Base-by-base conservation (phyloP, 1,140 invertebrate genomes). In the Listronotus bonariensis region DNA sequence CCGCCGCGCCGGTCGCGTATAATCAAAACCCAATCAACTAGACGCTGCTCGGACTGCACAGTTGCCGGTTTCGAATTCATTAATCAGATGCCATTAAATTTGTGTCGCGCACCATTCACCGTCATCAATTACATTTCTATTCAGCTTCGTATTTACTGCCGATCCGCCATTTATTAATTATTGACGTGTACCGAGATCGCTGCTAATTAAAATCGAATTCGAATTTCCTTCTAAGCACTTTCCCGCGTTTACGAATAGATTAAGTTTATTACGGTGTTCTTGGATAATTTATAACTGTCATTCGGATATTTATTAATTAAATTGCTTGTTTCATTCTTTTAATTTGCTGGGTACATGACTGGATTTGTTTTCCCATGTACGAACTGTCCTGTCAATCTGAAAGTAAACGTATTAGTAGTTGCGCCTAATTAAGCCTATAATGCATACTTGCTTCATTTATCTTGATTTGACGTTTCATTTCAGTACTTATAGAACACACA, bases 31-130 rank as follows among this genome's bases (percentile, higher is more conserved):
- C 54, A 65, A 65, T 65, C 53, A 65, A 51, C 36, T 48, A 38
- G 34, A 26, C 12, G 36, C 10, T n/a, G 40, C 45, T 51, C 31
- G 20, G 59, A 20, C 49, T 60, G 38, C 36, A 42, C 14, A 14
- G 11, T 32, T 46, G 32, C 17, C 46, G 20, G 46, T 49, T 49
- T 26, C 40, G 18, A 15, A 41, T 56, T 53, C 62, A 65, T 65
- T 65, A 65, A 65, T 65, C 62, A 65, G 46, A 57, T 57, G 62
- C 46, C 53, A 65, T 57, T 65, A 65, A 65, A 65, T 65, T 57
- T 53, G 61, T 51, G 61, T 63, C 61, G 42, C 41, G 61, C 49
- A 20, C 53, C 43, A 46, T 57, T 57, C 43, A 32, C 48, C 62
- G 53, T 57, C 62, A 65, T 65, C 62, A 65, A 65, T 65, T 56